Base-by-base conservation (phyloP, 1,140 invertebrate species). In the Chironomus tepperi region DNA sequence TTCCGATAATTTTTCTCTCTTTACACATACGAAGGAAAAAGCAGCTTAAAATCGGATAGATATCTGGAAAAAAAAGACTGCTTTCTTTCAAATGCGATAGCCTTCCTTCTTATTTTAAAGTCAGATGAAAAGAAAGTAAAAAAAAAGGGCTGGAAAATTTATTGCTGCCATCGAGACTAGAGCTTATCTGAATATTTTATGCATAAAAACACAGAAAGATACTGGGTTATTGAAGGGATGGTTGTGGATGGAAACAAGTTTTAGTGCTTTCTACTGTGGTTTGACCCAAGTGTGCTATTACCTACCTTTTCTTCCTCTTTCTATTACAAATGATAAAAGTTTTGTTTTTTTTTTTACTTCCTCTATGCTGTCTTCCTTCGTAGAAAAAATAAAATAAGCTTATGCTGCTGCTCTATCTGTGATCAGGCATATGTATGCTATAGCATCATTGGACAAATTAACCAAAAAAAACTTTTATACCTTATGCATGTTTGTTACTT, bases 101-200 rank as follows among this genome's bases (percentile, higher is more conserved):
- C 5, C 24, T 15, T 12, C 47, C 47, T 57, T n/a, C 5, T 12
- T 57, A n/a, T n/a, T 57, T 57, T 57, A 57, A 57, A 34, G 1
- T 34, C 24, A 34, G 47, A 57, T n/a, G 12, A 15, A 47, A 47
- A 47, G 43, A 2, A 47, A 43, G 10, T 10, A 15, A 47, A 47
- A 12, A n/a, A 57, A 57, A 57, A 57, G 47, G n/a, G 3, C n/a
- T 57, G 24, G 24, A 57, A 12, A 57, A 57, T 57, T 57, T 57
- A 57, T 57, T 5, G 47, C 47, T 57, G 47, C 47, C 47, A 57
- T 57, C 47, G 47, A 57, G 47, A n/a, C 47, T 57, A 57, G 47
- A 57, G 47, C 47, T 57, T 57, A 57, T 57, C 47, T 57, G 47
- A 57, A 57, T 57, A 57, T 57, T 57, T 57, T 57, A 57, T 57